A percentile compares a stretch with the other conserved stretches of the same genome.
These are phyloP conservation scores for Therioaphis trifolii DNA, from an alignment of 2,888 invertebrate genomes.

Conservation along the genomic window DNA sequence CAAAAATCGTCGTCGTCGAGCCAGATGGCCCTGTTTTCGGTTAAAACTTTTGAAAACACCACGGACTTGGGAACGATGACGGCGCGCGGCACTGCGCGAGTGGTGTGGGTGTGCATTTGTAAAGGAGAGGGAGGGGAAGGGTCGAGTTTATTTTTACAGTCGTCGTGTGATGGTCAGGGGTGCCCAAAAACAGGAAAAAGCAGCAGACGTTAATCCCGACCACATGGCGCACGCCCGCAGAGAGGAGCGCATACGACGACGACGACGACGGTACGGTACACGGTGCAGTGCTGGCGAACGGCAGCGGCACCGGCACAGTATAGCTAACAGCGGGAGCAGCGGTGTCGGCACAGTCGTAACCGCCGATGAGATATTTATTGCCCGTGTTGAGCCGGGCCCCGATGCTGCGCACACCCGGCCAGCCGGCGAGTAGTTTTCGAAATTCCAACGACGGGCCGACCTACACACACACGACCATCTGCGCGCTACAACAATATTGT, in stretches of 20 bases:
- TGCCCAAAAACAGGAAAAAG: conserved; percentile 5
- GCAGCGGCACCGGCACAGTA: neutral
- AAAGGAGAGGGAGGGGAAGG: neutral
- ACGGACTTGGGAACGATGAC: conserved; percentile 5
- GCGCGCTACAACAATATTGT: conserved; percentile 1
- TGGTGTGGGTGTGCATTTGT: neutral
- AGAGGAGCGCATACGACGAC: neutral
- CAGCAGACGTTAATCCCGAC: conserved; percentile 57
- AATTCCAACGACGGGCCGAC: conserved; percentile 41
- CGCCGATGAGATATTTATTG: conserved; percentile 59
- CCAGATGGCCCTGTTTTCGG: neutral
- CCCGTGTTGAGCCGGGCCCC: conserved; percentile 11
- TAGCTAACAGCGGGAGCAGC: neutral
- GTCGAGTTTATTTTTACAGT: conserved; percentile 38
- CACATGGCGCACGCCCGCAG: conserved; percentile 52
- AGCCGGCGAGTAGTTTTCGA: neutral
- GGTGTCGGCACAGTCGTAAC: neutral
- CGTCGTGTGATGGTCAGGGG: conserved; percentile 41
- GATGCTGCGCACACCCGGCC: conserved; percentile 37
- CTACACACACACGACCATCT: conserved; percentile 50
- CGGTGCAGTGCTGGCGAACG: neutral
- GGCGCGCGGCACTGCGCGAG: neutral
- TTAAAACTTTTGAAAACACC: conserved; percentile 27
- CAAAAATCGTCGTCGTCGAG: neutral
- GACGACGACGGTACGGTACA: conserved; percentile 31